Conservation (phyloP, 1,140 invertebrate genomes). For the Coptotermes formosanus region DNA sequence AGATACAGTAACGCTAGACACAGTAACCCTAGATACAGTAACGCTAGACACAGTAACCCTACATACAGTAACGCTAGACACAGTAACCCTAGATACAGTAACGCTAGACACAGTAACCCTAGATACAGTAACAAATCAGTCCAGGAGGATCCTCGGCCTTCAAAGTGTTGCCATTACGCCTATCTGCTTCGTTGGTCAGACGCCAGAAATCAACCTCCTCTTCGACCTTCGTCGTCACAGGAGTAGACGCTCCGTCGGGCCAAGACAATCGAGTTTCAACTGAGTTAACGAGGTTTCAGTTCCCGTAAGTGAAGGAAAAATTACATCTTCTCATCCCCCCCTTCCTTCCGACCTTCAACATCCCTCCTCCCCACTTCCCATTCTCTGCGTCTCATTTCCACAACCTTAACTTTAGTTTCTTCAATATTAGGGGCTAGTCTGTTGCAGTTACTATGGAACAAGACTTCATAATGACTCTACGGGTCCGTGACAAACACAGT, state of each 20-base stretch:
- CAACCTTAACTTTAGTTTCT: neutral
- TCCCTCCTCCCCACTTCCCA: neutral
- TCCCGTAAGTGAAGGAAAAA: slow-evolving; percentile 16
- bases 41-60: too few species aligned
- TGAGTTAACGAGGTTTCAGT: slow-evolving; percentile 12
- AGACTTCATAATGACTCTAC: neutral
- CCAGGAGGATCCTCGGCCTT: neutral
- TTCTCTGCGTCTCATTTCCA: neutral
- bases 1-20: too few species aligned
- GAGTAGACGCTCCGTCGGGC: neutral
- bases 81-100: too few species aligned
- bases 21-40: too few species aligned
- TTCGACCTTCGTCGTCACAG: neutral
- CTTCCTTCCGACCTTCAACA: neutral
- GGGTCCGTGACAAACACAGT: neutral
- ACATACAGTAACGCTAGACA: too few species aligned
- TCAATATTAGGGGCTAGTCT: neutral
- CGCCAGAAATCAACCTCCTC: neutral
- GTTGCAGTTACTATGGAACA: neutral
- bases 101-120: too few species aligned
- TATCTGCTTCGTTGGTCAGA: neutral
- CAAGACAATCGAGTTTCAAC: slow-evolving; percentile 15
- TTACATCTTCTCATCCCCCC: neutral
- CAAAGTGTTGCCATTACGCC: neutral
- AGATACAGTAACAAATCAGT: neutral